Percentiles rank a stretch among this genome's conserved stretches.
These are phyloP conservation scores for Volucella inflata DNA, from an alignment of 2,888 invertebrate species.

Conservation along the genomic window DNA sequence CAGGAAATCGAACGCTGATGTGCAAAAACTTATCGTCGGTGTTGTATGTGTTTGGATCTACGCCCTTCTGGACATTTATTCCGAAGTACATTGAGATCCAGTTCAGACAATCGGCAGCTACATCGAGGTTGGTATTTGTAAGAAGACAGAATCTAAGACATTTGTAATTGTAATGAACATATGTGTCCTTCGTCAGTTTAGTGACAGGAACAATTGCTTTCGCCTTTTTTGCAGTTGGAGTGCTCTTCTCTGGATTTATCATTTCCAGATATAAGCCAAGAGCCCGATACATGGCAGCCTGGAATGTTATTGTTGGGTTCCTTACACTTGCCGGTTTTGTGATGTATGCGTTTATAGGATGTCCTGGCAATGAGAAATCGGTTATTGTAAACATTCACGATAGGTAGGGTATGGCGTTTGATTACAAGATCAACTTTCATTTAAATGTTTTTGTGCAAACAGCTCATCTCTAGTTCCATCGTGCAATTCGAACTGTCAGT, in stretches of 20 bases:
- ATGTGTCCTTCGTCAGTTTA: conserved; percentile 84
- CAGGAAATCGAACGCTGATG: conserved; percentile 88
- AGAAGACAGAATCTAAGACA: not conserved
- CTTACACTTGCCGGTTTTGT: conserved; percentile 87
- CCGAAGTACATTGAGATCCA: conserved; percentile 93
- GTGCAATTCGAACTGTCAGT: conserved; percentile 88
- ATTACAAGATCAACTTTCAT: not conserved
- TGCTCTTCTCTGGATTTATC: conserved; percentile 87
- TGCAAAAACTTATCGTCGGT: conserved; percentile 90
- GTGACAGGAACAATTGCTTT: conserved; percentile 89
- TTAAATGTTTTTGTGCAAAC: not conserved
- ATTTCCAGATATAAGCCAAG: conserved; percentile 88
- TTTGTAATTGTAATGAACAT: not conserved
- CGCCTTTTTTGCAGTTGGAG: conserved; percentile 88
- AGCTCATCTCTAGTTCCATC: conserved; percentile 67
- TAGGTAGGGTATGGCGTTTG: conserved; percentile 73
- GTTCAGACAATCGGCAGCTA: conserved; percentile 90
- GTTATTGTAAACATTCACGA: conserved; percentile 82
- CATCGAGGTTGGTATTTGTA: conserved; percentile 84
- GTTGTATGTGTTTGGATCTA: conserved; percentile 89
- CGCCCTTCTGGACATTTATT: conserved; percentile 91
- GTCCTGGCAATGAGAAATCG: conserved; percentile 86
- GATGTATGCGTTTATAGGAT: conserved; percentile 88
- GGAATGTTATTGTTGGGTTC: conserved; percentile 88
- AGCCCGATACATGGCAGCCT: conserved; percentile 87